Percentiles rank a stretch among this genome's conserved stretches.
Conservation (phyloP, 2,888 invertebrate genomes). For the Cephus runcator region DNA sequence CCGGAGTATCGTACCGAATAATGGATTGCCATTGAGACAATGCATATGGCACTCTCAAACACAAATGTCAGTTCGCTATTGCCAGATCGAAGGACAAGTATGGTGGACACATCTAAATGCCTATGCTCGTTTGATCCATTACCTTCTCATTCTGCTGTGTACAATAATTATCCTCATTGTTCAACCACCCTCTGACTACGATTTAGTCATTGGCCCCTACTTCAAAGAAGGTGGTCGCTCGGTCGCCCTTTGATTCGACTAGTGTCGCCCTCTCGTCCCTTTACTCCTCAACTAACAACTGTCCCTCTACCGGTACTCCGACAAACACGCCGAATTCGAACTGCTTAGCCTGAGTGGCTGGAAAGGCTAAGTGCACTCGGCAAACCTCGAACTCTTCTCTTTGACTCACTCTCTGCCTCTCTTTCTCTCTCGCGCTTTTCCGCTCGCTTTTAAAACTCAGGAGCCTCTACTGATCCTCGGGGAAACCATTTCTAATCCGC, state of each 20-base stretch:
- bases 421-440: constrained; percentile 1
- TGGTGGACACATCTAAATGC: not conserved
- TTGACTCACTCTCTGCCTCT: constrained; percentile 1
- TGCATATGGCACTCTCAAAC: not conserved
- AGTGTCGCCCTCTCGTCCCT: constrained; percentile 1
- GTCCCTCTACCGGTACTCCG: not conserved
- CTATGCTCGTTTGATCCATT: not conserved
- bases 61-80: not conserved
- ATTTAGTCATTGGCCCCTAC: not conserved
- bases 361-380: constrained; percentile 15
- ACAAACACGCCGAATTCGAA: constrained; percentile 17
- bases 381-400: constrained; percentile 5
- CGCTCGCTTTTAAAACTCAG: not conserved
- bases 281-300: constrained; percentile 10
- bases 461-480: not conserved
- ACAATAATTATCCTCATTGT: constrained; percentile 47
- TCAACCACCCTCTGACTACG: constrained; percentile 5
- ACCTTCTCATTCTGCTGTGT: constrained; percentile 33
- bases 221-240: not conserved
- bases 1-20: not conserved
- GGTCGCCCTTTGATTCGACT: constrained; percentile 3
- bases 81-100: not conserved
- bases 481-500: not conserved
- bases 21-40: not conserved
- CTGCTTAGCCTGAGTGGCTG: constrained; percentile 18